These are phyloP conservation scores for Drosophila trapezifrons DNA, from an alignment of 1,140 invertebrate species.

Conservation along the genomic window DNA sequence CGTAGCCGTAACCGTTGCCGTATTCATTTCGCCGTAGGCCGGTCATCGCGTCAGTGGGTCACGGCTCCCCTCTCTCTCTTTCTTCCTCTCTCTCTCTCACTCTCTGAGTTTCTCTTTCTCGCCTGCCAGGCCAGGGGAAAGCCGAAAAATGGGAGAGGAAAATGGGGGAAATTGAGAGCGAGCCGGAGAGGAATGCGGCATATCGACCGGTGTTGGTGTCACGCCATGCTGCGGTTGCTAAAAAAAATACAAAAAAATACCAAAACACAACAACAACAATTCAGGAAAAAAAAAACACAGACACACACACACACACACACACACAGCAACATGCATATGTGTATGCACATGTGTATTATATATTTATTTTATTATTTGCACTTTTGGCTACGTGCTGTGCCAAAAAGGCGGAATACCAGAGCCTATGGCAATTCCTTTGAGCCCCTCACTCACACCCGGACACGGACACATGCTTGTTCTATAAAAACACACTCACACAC, in stretches of 20 bases:
- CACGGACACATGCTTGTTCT: slow-evolving; percentile 8
- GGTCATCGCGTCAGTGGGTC: slow-evolving; percentile 51
- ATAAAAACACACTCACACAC: slow-evolving; percentile 12
- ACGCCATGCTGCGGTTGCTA: slow-evolving; percentile 59
- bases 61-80: slow-evolving; percentile 28
- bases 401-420: slow-evolving; percentile 42
- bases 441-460: background rate
- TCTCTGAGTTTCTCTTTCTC: background rate
- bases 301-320: slow-evolving; percentile 5
- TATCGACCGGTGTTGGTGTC: slow-evolving; percentile 68
- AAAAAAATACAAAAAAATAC: slow-evolving; percentile 24
- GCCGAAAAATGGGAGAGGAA: slow-evolving; percentile 21
- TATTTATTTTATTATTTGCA: slow-evolving; percentile 81
- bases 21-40: slow-evolving; percentile 26
- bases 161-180: slow-evolving; percentile 33
- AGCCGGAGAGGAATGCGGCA: slow-evolving; percentile 68
- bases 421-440: slow-evolving; percentile 53
- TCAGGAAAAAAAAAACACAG: slow-evolving; percentile 11
- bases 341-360: slow-evolving; percentile 32
- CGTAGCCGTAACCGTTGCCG: background rate
- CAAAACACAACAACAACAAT: slow-evolving; percentile 7
- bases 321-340: slow-evolving; percentile 23
- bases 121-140: background rate
- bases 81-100: background rate
- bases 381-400: slow-evolving; percentile 67